Conservation (phyloP, 2,888 invertebrate species). For the Cabera pusaria region DNA sequence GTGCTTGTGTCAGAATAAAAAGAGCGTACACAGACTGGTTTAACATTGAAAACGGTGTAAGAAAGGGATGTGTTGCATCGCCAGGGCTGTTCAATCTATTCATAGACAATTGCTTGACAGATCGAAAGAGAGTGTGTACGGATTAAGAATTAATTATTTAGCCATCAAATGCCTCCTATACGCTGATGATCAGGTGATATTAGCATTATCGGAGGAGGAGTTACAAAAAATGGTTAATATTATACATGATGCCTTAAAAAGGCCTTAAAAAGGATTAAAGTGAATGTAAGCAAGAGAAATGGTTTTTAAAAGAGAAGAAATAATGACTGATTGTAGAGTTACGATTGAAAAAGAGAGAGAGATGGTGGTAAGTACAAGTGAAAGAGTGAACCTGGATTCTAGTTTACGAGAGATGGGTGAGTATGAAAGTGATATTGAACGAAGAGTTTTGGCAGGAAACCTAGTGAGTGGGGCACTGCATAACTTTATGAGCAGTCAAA, state of each 20-base stretch:
- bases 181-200: conserved; percentile 4
- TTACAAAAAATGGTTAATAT: conserved; percentile 3
- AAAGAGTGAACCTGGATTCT: not conserved
- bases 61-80: conserved; percentile 12
- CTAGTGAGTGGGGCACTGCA: not conserved
- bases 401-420: too few relatives aligned
- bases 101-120: conserved; percentile 5
- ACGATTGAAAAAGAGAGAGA: not conserved
- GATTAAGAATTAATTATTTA: conserved; percentile 1
- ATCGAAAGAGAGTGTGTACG: conserved; percentile 4
- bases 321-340: not conserved
- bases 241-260: conserved; percentile 1
- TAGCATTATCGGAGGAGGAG: conserved; percentile 1
- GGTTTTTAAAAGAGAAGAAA: conserved; percentile 1
- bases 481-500: too few relatives aligned
- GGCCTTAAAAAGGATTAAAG: conserved; percentile 1
- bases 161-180: not conserved
- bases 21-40: conserved; percentile 7
- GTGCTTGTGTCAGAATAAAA: conserved; percentile 7
- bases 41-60: conserved; percentile 10
- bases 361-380: conserved; percentile 1
- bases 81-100: conserved; percentile 10
- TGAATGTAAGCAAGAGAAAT: conserved; percentile 6
- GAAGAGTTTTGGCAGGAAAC: too few relatives aligned
- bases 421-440: too few relatives aligned